Evolutionary conservation across 2,797 vertebrate genomes (phyloP), one percentile per base, ranked within the genome.

Genomic region (Chiloscyllium punctatum): DNA sequence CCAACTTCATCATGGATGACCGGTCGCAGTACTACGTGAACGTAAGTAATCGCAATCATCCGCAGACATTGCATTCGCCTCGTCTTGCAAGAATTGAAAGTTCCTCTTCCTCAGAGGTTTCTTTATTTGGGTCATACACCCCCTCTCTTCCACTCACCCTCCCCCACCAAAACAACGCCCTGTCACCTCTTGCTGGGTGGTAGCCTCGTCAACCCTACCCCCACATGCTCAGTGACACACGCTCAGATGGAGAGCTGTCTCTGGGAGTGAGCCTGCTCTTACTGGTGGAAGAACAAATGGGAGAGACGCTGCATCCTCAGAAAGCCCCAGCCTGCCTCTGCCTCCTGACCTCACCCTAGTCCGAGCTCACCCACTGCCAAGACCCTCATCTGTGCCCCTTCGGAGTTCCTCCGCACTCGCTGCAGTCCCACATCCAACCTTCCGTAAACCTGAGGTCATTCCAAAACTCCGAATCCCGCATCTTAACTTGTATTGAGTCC

Each of bases 11-110:
- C 57, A 98, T 98, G 98, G 97, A 97, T 0, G 97, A 97, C 4
- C 96, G 97, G 23, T 98, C 98, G 8, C 97, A 98, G 69, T 98
- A 98, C 95, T 96, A 97, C 11, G 98, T 98, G 18, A 98, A 98
- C 0, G 98, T 98, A 97, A 98, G 98, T 97, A 11, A 16, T 27
- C n/a, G 1, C 8, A 1, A 4, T 33, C 90, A 21, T 7, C 51
- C 0, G 8, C 0, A 11, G 7, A 2, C 0, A 25, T 4, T 68
- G 68, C 30, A 11, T 23, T 9, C 13, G 16, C 37, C 16, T 82
- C 25, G 5, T 30, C 27, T 74, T 48, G 82, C 1, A 8, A 48
- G 25, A 23, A 84, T 48, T 84, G 33, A 79, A 79, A n/a, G 77
- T 0, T 37, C 11, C 74, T 15, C 33, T 77, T 33, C 13, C 33